Conservation (phyloP, 2,113 vertebrate species). For the Malurus elegans region DNA sequence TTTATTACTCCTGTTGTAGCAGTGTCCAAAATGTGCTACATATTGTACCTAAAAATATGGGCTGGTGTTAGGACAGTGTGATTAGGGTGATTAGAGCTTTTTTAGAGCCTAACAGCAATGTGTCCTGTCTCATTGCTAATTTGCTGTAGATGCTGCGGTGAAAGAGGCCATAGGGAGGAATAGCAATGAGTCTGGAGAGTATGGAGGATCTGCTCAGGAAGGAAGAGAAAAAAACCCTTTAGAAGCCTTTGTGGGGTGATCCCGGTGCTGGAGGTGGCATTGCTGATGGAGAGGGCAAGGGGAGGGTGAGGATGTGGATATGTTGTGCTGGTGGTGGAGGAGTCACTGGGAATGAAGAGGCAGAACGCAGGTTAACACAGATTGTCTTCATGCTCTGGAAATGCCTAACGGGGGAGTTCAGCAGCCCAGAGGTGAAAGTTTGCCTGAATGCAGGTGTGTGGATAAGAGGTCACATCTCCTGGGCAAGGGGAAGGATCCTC, state of each 20-base stretch:
- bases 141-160: background rate
- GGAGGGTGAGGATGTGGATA: background rate
- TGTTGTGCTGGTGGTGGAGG: background rate
- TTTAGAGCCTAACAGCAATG: background rate
- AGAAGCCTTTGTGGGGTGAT: background rate
- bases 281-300: background rate
- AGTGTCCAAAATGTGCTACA: background rate
- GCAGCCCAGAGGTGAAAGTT: background rate
- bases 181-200: background rate
- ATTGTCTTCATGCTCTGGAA: background rate
- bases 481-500: background rate
- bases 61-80: background rate
- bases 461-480: background rate
- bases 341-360: background rate
- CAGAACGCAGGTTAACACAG: background rate
- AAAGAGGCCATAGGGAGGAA: conserved; percentile 1
- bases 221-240: background rate
- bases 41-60: background rate
- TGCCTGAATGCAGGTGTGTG: background rate
- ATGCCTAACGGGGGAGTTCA: background rate
- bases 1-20: background rate
- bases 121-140: background rate
- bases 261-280: background rate
- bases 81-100: conserved; percentile 12
- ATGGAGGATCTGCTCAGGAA: background rate